phyloP scores from a whole-genome alignment of 2,113 vertebrate species.

The Hiodon alosoides region DNA sequence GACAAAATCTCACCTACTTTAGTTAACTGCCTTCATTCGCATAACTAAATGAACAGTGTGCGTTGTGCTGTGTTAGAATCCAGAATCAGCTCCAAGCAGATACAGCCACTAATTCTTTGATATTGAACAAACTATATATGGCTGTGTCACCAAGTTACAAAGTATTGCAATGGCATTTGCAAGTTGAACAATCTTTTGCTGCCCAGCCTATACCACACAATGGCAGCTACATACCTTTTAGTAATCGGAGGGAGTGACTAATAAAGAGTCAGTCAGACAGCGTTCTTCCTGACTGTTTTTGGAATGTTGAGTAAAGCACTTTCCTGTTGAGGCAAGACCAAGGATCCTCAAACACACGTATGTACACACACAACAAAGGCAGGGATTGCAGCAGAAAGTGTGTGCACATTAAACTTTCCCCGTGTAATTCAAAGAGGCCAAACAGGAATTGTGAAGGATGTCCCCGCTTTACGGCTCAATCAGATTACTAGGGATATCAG shows the following conservation, averaged over 20 bases:
- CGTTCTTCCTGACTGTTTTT: neutral
- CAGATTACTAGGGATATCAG: neutral
- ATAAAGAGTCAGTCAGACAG: neutral
- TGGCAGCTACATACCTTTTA: neutral
- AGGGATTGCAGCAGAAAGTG: neutral
- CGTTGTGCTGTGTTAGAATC: no score
- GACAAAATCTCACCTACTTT: neutral
- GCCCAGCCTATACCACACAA: neutral
- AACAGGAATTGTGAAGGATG: neutral
- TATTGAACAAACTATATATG: neutral
- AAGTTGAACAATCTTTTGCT: constrained; percentile 5
- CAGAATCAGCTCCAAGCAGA: neutral
- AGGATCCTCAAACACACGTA: neutral
- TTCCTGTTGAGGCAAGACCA: constrained; percentile 11
- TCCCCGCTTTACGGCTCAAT: neutral
- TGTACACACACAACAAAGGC: constrained; percentile 8
- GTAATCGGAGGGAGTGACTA: neutral
- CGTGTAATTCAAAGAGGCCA: neutral
- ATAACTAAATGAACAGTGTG: no score
- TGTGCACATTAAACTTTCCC: neutral
- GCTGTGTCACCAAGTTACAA: constrained; percentile 11
- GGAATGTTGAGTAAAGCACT: constrained; percentile 20
- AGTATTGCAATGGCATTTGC: neutral
- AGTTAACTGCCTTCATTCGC: neutral
- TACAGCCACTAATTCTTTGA: neutral